Evolutionary conservation across 2,888 invertebrate genomes (phyloP), one percentile per base, ranked within the genome.

Genomic region (Ypsolopha sequella): DNA sequence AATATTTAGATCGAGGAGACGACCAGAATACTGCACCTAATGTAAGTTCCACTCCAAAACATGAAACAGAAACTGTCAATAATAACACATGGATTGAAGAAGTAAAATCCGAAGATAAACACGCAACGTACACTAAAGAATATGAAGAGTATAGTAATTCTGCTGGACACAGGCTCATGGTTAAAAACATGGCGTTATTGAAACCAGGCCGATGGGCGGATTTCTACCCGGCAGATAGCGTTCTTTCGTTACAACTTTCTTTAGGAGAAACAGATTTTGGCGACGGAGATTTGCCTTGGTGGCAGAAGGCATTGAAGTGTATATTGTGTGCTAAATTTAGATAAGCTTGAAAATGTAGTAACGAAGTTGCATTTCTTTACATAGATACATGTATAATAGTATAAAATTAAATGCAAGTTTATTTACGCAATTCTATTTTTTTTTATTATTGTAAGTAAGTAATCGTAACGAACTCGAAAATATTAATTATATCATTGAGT

Each of bases 181-280:
- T 59, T 41, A 69, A 64, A 53, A 68, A 73, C 47, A 60, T 67
- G 55, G 56, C 24, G 33, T 34, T 64, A 0, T 57, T 73, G 54
- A 73, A 70, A 49, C 71, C 75, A 1, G 59, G 70, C 0, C 57
- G 66, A 7, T 77, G 76, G 75, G 52, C 56, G 0, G 62, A 69
- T 48, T 78, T 68, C 53, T 58, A 60, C 51, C 64, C 68, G 2
- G 57, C 65, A 1, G 66, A 63, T 34, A 70, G 66, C 45, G 60
- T 68, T 2, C 64, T 68, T 0, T 70, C 72, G 2, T 55, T 76
- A 47, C 65, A 71, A 52, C 53, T 78, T 33, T 76, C 81, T 1
- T 48, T 73, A 6, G 64, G 61, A 13, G 65, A 36, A 6, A 35
- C 66, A 0, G 57, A 61, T 43, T 52, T 56, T 36, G 61, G 65